Percentiles rank a stretch among this genome's conserved stretches.
phyloP scores from a whole-genome alignment of 2,797 vertebrate species.

The Neopelma chrysocephalum region DNA sequence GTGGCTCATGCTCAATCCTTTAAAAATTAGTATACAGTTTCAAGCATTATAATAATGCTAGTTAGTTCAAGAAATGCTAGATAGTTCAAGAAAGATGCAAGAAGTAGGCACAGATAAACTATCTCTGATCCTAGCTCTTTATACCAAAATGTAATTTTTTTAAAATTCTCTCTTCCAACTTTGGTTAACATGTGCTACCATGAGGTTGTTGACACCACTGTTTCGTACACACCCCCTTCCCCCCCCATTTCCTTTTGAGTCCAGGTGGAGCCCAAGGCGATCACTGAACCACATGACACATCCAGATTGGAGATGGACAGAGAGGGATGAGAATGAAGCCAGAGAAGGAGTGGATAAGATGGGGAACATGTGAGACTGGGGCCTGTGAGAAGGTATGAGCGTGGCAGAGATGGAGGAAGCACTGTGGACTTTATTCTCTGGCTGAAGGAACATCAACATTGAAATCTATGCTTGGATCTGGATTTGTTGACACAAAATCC shows the following conservation, averaged over 20 bases:
- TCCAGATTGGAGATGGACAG: not conserved
- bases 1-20: not conserved
- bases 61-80: not conserved
- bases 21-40: not conserved
- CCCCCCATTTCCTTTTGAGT: not conserved
- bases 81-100: not conserved
- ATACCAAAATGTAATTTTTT: not conserved
- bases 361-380: not conserved
- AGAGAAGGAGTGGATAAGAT: not conserved
- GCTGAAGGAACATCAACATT: conserved; percentile 11
- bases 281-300: not conserved
- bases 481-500: conserved; percentile 65
- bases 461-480: conserved; percentile 62
- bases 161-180: not conserved
- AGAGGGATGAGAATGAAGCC: not conserved
- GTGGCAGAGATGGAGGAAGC: not conserved
- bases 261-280: not conserved
- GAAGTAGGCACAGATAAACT: not conserved
- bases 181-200: not conserved
- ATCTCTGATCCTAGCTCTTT: not conserved
- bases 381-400: not conserved
- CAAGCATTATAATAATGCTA: not conserved
- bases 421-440: conserved; percentile 60
- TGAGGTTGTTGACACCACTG: not conserved
- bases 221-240: not conserved